Percentiles rank a stretch among this genome's conserved stretches.
Conservation (phyloP, 2,888 invertebrate species). For the Drosophila eohydei region DNA sequence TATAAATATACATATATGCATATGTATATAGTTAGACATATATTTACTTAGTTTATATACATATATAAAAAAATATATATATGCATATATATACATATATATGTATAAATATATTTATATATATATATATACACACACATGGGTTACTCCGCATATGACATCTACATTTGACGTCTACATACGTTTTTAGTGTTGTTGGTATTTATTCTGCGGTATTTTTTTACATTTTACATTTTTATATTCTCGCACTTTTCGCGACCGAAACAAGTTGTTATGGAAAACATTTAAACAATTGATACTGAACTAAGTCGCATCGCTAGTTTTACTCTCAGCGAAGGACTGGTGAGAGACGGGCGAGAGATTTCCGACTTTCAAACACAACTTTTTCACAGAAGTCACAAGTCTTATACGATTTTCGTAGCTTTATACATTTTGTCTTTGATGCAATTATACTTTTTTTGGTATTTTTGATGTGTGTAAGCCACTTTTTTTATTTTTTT, state of each 20-base stretch:
- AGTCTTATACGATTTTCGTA: conserved; percentile 38
- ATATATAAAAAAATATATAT: conserved; percentile 15
- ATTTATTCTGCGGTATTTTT: conserved; percentile 35
- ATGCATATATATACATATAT: neutral
- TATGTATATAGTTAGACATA: neutral
- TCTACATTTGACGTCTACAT: conserved; percentile 31
- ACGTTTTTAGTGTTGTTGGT: conserved; percentile 41
- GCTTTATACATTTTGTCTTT: conserved; percentile 42
- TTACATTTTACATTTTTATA: conserved; percentile 39
- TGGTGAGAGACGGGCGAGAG: conserved; percentile 32
- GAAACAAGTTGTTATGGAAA: conserved; percentile 44
- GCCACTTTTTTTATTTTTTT: conserved; percentile 46
- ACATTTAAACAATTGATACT: conserved; percentile 43
- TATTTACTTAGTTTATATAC: neutral
- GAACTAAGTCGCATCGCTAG: conserved; percentile 31
- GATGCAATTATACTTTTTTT: conserved; percentile 32
- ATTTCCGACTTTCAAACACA: conserved; percentile 51
- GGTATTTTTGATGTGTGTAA: conserved; percentile 50
- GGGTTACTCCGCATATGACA: conserved; percentile 37
- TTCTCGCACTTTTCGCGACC: conserved; percentile 78
- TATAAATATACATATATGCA: neutral
- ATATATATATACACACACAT: conserved; percentile 37
- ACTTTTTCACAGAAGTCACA: conserved; percentile 52
- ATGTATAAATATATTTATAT: conserved; percentile 16
- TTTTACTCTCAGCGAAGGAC: conserved; percentile 37